Conservation (phyloP, 1,140 invertebrate genomes). For the Drosophila takahashii region DNA sequence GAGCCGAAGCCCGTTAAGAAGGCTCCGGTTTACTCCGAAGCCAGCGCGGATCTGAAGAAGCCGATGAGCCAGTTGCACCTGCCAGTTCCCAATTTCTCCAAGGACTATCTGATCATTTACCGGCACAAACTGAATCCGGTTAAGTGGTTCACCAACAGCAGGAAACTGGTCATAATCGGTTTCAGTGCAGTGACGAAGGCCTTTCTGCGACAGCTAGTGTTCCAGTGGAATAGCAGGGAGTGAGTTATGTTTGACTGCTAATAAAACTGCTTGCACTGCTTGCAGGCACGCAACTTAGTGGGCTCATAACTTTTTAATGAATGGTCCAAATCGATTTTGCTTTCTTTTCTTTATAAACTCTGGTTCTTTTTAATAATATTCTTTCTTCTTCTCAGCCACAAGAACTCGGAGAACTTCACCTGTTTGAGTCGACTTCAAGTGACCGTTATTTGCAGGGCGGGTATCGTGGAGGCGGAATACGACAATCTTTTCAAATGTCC, state of each 20-base stretch:
- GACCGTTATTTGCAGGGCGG: slow-evolving; percentile 49
- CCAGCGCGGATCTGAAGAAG: not conserved
- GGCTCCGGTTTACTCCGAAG: not conserved
- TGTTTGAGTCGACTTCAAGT: slow-evolving; percentile 54
- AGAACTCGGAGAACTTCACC: slow-evolving; percentile 50
- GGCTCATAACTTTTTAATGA: too few species aligned
- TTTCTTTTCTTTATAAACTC: too few species aligned
- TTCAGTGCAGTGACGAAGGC: slow-evolving; percentile 50
- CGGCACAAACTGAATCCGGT: slow-evolving; percentile 58
- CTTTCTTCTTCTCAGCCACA: slow-evolving; percentile 17
- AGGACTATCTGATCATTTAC: slow-evolving; percentile 49
- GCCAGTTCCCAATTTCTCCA: slow-evolving; percentile 13
- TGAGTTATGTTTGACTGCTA: slow-evolving; percentile 12
- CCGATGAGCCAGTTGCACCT: slow-evolving; percentile 5
- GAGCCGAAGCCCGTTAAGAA: slow-evolving; percentile 54
- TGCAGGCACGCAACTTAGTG: too few species aligned
- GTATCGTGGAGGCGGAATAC: slow-evolving; percentile 65
- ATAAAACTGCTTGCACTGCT: too few species aligned
- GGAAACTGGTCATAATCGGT: slow-evolving; percentile 61
- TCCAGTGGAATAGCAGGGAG: slow-evolving; percentile 69
- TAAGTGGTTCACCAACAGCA: slow-evolving; percentile 55
- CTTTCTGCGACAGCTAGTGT: slow-evolving; percentile 61
- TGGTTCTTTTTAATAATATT: too few species aligned
- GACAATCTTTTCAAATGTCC: slow-evolving; percentile 62
- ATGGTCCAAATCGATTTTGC: too few species aligned